Percentiles rank a stretch among this genome's conserved stretches.
These are phyloP conservation scores for Drosophila mauritiana DNA, from an alignment of 1,140 invertebrate species.

Conservation along the genomic window DNA sequence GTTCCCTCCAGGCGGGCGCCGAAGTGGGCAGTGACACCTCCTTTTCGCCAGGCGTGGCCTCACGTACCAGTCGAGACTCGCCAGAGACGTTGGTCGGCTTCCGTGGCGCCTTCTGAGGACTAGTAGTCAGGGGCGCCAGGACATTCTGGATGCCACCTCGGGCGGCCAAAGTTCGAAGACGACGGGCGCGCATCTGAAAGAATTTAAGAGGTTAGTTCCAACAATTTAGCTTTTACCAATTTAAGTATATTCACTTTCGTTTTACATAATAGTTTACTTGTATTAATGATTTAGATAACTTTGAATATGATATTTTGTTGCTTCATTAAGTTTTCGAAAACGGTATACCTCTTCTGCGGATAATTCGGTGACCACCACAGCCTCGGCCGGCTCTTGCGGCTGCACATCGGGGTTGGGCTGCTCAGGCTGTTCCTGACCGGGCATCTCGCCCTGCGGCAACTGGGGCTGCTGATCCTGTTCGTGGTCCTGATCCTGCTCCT, in stretches of 20 bases:
- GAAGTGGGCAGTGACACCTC: constrained; percentile 7
- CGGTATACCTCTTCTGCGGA: constrained; percentile 89
- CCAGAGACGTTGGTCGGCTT: constrained; percentile 47
- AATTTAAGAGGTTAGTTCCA: constrained; percentile 1
- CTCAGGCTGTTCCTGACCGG: constrained; percentile 8
- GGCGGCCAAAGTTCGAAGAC: constrained; percentile 88
- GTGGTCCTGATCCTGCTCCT: constrained; percentile 24
- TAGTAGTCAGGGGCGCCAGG: constrained; percentile 6
- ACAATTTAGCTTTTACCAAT: neutral
- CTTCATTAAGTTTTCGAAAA: too few species aligned
- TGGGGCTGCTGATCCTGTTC: constrained; percentile 17
- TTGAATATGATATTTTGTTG: too few species aligned
- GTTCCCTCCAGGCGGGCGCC: constrained; percentile 31
- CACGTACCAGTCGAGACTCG: constrained; percentile 66
- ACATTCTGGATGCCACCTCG: constrained; percentile 25
- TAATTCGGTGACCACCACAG: constrained; percentile 85
- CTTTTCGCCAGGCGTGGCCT: constrained; percentile 23
- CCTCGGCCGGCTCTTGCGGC: constrained; percentile 11
- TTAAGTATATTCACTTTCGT: too few species aligned
- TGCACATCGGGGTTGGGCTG: neutral
- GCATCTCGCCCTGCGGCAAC: constrained; percentile 5
- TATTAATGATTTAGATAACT: too few species aligned
- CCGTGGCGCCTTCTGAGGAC: constrained; percentile 38
- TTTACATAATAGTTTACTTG: too few species aligned
- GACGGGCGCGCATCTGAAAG: constrained; percentile 88